phyloP scores from a whole-genome alignment of 2,888 invertebrate genomes.

The Ormyrus nitidulus region DNA sequence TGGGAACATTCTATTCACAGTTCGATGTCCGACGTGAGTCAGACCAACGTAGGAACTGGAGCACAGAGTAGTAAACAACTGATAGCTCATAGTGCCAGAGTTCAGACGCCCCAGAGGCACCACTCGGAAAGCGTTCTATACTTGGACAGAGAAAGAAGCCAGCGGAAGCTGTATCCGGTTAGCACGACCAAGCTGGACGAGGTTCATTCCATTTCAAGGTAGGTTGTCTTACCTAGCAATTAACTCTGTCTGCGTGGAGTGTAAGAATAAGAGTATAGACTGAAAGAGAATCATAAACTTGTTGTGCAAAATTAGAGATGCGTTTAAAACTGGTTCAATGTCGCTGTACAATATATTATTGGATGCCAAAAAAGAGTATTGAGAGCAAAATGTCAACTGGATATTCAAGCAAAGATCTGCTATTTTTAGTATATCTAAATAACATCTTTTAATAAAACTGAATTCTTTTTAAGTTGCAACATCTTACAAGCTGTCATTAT shows the following conservation, averaged over 20 bases:
- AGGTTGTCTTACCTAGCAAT: neutral
- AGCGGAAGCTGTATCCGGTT: conserved; percentile 82
- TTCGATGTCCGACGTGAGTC: conserved; percentile 71
- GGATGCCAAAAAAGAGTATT: no score
- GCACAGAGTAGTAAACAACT: conserved; percentile 76
- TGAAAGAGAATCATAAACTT: no score
- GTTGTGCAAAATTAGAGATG: no score
- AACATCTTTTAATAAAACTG: neutral
- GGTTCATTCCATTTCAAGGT: conserved; percentile 62
- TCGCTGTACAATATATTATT: no score
- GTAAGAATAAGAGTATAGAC: neutral
- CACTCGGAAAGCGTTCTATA: conserved; percentile 87
- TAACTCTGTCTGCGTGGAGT: neutral
- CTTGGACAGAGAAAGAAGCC: conserved; percentile 79
- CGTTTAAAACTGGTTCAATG: no score
- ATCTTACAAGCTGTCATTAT: conserved; percentile 17
- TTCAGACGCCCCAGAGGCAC: conserved; percentile 86
- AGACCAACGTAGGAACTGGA: conserved; percentile 60
- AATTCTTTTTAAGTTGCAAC: conserved; percentile 11
- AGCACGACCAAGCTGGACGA: conserved; percentile 80
- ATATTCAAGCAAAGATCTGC: neutral
- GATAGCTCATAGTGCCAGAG: conserved; percentile 86
- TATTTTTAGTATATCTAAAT: neutral
- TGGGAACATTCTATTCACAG: conserved; percentile 62
- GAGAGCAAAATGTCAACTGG: no score